Percentiles rank a stretch among this genome's conserved stretches.
Conservation (phyloP, 2,888 invertebrate genomes). For the Dexiosoma caninum region DNA sequence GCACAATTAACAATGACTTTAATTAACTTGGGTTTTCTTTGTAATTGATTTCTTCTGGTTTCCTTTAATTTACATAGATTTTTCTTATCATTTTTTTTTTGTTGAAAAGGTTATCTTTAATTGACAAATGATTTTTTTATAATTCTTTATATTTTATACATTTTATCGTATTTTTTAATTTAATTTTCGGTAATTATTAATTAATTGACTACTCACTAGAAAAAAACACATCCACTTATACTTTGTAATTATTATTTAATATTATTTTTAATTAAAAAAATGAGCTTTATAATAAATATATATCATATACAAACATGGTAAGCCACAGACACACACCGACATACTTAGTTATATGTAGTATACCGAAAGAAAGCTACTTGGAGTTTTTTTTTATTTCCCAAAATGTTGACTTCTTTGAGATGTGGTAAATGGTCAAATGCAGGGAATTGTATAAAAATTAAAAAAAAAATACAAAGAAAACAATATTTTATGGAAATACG, state of each 20-base stretch:
- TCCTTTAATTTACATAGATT: background rate
- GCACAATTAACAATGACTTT: conserved; percentile 52
- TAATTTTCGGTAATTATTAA: conserved; percentile 41
- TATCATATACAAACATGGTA: too few relatives aligned
- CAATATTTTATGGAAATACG: too few relatives aligned
- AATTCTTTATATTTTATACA: conserved; percentile 27
- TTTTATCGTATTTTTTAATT: conserved; percentile 1
- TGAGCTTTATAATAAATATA: too few relatives aligned
- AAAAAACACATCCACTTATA: conserved; percentile 42
- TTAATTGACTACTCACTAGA: conserved; percentile 66
- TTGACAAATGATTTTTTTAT: conserved; percentile 57
- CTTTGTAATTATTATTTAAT: conserved; percentile 18
- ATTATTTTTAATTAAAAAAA: conserved; percentile 2
- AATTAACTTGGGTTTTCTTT: conserved; percentile 47
- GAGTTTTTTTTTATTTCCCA: too few relatives aligned
- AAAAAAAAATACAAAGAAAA: too few relatives aligned
- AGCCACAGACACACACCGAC: background rate
- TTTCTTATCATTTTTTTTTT: conserved; percentile 10
- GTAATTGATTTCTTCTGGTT: conserved; percentile 32
- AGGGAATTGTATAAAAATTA: too few relatives aligned
- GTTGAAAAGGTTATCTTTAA: conserved; percentile 24
- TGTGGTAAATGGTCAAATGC: too few relatives aligned
- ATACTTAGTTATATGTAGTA: background rate
- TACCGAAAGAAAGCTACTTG: too few relatives aligned
- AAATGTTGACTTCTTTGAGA: too few relatives aligned